Evolutionary conservation across 2,797 vertebrate species (phyloP).

Genomic region (Pseudochromis fuscus): DNA sequence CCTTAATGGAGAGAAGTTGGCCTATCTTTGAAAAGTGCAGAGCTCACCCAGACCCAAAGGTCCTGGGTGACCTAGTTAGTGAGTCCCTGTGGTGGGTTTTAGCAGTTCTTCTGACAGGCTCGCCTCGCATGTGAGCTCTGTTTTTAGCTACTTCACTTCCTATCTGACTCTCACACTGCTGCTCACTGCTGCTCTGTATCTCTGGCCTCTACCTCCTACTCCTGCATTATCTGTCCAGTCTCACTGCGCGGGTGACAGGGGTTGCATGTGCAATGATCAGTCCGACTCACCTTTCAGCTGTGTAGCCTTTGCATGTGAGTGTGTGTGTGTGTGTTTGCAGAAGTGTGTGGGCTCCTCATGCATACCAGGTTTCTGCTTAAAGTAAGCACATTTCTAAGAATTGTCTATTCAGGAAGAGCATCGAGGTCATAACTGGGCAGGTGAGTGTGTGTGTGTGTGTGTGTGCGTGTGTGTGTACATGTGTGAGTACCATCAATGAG

Average conservation of each 20-base stretch:
- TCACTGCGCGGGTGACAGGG: slow-evolving; percentile 52
- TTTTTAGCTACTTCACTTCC: slow-evolving; percentile 77
- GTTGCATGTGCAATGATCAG: slow-evolving; percentile 43
- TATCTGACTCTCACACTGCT: slow-evolving; percentile 59
- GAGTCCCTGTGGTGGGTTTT: slow-evolving; percentile 72
- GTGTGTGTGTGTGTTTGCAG: slow-evolving; percentile 19
- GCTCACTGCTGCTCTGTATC: slow-evolving; percentile 36
- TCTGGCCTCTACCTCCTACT: slow-evolving; percentile 64
- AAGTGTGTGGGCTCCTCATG: slow-evolving; percentile 54
- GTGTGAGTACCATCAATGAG: slow-evolving; percentile 59
- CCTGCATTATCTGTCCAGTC: slow-evolving; percentile 46
- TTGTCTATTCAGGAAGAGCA: slow-evolving; percentile 62
- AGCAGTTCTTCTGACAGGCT: slow-evolving; percentile 72
- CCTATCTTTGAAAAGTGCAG: slow-evolving; percentile 70
- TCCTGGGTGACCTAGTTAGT: slow-evolving; percentile 81
- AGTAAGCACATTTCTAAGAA: slow-evolving; percentile 65
- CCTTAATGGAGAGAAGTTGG: slow-evolving; percentile 64
- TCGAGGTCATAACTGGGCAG: slow-evolving; percentile 66
- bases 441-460: slow-evolving; percentile 41
- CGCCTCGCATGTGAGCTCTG: slow-evolving; percentile 57
- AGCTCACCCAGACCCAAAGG: slow-evolving; percentile 72
- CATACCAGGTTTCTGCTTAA: slow-evolving; percentile 50
- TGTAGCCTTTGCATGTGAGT: slow-evolving; percentile 20
- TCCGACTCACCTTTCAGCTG: slow-evolving; percentile 30
- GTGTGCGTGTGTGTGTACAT: slow-evolving; percentile 33